These are phyloP conservation scores for Megamerina dolium DNA, from an alignment of 2,888 invertebrate genomes.

Conservation along the genomic window DNA sequence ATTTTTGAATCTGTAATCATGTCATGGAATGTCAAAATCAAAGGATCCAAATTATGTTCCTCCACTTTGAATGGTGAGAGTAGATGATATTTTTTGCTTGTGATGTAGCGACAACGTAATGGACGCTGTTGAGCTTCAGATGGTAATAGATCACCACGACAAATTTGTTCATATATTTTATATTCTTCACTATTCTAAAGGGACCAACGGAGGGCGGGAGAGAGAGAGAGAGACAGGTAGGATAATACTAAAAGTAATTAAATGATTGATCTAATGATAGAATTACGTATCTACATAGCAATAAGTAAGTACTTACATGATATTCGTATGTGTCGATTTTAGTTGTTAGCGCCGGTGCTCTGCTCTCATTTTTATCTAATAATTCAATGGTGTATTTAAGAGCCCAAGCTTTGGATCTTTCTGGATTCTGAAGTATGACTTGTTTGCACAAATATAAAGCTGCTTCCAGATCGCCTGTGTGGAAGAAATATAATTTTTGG, in stretches of 20 bases:
- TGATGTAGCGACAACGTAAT: conserved; percentile 32
- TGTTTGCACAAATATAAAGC: no score
- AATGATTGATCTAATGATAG: no score
- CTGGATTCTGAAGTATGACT: no score
- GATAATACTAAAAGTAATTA: not conserved
- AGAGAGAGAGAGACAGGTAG: not conserved
- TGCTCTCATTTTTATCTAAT: no score
- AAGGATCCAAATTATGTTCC: conserved; percentile 52
- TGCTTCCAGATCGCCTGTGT: no score
- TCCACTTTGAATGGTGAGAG: conserved; percentile 52
- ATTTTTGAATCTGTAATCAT: conserved; percentile 55
- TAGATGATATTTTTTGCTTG: conserved; percentile 23
- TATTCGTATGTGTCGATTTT: conserved; percentile 4
- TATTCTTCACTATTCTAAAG: conserved; percentile 33
- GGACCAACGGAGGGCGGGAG: not conserved
- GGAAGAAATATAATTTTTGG: no score
- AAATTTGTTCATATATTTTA: conserved; percentile 49
- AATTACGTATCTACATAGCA: no score
- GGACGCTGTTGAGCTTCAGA: conserved; percentile 28
- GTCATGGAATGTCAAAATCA: conserved; percentile 54
- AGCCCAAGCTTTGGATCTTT: no score
- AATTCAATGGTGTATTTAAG: no score
- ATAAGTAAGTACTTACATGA: conserved; percentile 7
- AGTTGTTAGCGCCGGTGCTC: conserved; percentile 15
- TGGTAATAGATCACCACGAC: conserved; percentile 33